Evolutionary conservation across 2,797 vertebrate genomes (phyloP).

Genomic region (Ctenochaetus hawaiiensis): DNA sequence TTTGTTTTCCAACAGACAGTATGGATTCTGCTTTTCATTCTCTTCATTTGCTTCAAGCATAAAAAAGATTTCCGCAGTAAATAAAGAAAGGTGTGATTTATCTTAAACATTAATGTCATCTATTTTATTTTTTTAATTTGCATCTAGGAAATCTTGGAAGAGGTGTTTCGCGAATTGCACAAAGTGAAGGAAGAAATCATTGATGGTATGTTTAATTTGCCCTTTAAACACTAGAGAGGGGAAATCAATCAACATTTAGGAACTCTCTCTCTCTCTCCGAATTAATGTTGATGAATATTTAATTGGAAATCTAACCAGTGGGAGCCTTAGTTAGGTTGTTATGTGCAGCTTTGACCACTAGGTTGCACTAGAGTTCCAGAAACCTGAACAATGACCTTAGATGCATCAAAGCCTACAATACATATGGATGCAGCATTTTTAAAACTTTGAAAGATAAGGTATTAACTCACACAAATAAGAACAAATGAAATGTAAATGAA

Average conservation of each 20-base stretch:
- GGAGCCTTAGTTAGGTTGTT: not conserved
- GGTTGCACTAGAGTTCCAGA: conserved; percentile 54
- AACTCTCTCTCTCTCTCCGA: not conserved
- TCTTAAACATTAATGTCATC: not conserved
- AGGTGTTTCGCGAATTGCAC: conserved; percentile 98
- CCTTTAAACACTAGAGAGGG: not conserved
- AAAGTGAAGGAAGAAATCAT: conserved; percentile 99
- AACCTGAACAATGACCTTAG: conserved; percentile 1
- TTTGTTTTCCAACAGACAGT: not conserved
- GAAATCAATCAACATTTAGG: not conserved
- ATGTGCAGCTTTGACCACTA: conserved; percentile 58
- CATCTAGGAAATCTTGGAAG: conserved; percentile 96
- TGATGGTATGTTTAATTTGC: conserved; percentile 88
- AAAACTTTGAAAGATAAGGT: not conserved
- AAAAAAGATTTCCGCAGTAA: not conserved
- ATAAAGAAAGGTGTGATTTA: not conserved
- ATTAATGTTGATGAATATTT: conserved; percentile 23
- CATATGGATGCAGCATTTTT: not conserved
- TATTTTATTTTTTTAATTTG: not conserved
- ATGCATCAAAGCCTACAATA: not conserved
- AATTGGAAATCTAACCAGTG: conserved; percentile 16
- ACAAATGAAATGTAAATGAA: not conserved
- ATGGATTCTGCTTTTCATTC: not conserved
- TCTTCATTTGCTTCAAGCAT: no score
- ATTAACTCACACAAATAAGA: not conserved